Evolutionary conservation across 2,888 invertebrate genomes (phyloP).

Genomic region (Phytoseiulus persimilis): DNA sequence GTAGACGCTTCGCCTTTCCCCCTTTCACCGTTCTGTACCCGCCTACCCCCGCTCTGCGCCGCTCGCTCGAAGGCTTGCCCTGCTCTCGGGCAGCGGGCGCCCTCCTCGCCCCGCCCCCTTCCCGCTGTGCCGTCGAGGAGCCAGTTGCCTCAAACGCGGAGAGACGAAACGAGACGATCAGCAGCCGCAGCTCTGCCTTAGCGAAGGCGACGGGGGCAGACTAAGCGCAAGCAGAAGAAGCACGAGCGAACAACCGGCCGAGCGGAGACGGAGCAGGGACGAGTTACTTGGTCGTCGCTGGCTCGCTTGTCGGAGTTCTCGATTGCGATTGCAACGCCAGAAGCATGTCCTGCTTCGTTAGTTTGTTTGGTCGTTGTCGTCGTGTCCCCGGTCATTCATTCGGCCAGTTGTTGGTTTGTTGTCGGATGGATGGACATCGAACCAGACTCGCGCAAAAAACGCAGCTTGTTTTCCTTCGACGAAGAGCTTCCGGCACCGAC

Average conservation of each 20-base stretch:
- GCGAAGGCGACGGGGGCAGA: neutral
- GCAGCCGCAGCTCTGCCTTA: slow-evolving; percentile 8
- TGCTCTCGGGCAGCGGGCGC: neutral
- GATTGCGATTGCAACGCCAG: neutral
- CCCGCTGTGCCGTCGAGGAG: neutral
- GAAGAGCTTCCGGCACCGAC: too few species aligned
- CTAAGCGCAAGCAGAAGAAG: neutral
- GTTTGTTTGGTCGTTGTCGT: neutral
- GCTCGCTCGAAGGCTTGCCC: neutral
- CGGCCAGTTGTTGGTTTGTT: neutral
- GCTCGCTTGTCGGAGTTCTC: neutral
- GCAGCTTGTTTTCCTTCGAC: too few species aligned
- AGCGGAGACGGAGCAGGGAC: neutral
- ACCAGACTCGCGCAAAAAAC: too few species aligned
- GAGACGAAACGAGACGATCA: neutral
- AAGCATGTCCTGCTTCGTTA: neutral
- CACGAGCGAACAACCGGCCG: neutral
- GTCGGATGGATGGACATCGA: neutral
- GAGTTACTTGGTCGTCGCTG: neutral
- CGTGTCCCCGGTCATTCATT: neutral
- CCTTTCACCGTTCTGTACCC: neutral
- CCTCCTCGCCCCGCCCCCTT: neutral
- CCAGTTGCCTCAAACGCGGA: slow-evolving; percentile 5
- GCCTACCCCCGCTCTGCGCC: neutral
- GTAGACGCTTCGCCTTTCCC: neutral